Percentiles rank a stretch among this genome's conserved stretches.
Evolutionary conservation across 2,797 vertebrate genomes (phyloP).

Genomic region (Microtus obscurus): DNA sequence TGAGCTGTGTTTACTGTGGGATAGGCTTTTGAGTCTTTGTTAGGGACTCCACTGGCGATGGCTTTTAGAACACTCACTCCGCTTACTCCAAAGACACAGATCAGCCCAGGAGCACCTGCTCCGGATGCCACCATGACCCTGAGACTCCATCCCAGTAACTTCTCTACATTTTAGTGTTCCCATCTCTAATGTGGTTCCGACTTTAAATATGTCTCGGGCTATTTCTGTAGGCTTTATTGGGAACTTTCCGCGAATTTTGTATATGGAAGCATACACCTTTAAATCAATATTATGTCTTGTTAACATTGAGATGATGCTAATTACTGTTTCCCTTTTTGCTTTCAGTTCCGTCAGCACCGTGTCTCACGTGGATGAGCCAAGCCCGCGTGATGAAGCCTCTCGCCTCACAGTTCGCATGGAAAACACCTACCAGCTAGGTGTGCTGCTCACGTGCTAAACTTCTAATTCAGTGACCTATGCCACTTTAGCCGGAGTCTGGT

Average conservation of each 20-base stretch:
- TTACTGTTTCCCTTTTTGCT: conserved; percentile 44
- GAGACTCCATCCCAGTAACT: background rate
- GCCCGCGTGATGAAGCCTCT: conserved; percentile 88
- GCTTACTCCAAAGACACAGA: background rate
- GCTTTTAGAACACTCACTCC: background rate
- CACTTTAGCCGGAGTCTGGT: background rate
- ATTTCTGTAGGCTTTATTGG: background rate
- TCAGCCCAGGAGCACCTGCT: background rate
- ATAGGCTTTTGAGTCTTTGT: background rate
- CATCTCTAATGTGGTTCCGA: conserved; percentile 28
- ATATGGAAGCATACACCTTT: background rate
- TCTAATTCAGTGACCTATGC: background rate
- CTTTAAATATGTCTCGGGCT: background rate
- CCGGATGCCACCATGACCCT: background rate
- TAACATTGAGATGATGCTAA: background rate
- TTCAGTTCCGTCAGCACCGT: conserved; percentile 90
- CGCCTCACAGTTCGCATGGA: conserved; percentile 86
- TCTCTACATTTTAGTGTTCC: background rate
- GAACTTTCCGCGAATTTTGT: background rate
- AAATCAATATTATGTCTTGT: background rate
- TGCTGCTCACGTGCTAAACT: conserved; percentile 11
- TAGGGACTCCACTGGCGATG: background rate
- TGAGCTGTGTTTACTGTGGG: background rate
- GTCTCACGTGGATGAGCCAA: conserved; percentile 89
- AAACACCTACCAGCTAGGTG: conserved; percentile 91